Conservation (phyloP, 2,888 invertebrate genomes). For the Cerastis leucographa region DNA sequence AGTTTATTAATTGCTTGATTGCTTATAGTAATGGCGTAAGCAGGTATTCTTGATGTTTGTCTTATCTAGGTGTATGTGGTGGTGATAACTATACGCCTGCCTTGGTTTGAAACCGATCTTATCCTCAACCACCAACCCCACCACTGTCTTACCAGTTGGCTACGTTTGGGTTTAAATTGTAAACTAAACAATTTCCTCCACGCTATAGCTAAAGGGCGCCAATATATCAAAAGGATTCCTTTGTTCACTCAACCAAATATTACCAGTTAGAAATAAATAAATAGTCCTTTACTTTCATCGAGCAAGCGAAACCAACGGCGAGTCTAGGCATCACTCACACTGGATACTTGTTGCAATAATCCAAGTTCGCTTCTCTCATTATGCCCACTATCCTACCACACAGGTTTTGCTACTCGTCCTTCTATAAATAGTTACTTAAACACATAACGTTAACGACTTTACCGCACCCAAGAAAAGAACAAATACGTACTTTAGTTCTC, state of each 20-base stretch:
- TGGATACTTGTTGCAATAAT: slow-evolving; percentile 77
- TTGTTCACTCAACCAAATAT: background rate
- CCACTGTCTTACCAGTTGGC: too few species aligned
- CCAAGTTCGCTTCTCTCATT: slow-evolving; percentile 82
- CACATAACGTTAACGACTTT: slow-evolving; percentile 66
- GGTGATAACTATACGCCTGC: too few species aligned
- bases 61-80: too few species aligned
- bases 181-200: background rate
- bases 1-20: too few species aligned
- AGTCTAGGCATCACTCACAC: slow-evolving; percentile 71
- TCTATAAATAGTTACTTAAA: slow-evolving; percentile 84
- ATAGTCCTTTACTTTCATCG: slow-evolving; percentile 18
- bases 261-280: slow-evolving; percentile 7
- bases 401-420: slow-evolving; percentile 86
- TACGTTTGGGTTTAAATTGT: background rate
- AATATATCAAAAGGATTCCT: background rate
- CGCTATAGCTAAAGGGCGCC: background rate
- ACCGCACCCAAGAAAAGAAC: background rate
- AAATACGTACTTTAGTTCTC: slow-evolving; percentile 64
- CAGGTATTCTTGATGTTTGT: too few species aligned
- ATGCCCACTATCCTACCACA: slow-evolving; percentile 82
- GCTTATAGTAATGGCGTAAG: too few species aligned
- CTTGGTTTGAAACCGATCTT: too few species aligned
- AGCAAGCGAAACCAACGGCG: slow-evolving; percentile 29
- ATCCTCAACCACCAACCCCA: too few species aligned